phyloP scores from a whole-genome alignment of 2,797 vertebrate species.

The Thaleichthys pacificus region DNA sequence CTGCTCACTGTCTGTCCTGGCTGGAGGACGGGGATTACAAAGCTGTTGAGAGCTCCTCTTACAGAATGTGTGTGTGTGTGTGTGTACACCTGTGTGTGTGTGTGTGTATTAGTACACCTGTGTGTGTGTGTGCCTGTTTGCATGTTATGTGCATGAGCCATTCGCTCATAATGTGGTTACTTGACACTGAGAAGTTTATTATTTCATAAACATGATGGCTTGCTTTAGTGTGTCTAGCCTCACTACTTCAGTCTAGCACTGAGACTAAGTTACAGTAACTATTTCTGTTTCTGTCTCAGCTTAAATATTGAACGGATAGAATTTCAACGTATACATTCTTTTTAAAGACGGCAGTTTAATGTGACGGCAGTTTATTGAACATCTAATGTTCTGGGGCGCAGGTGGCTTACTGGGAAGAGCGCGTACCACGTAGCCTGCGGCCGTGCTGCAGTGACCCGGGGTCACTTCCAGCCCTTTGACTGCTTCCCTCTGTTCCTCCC shows the following conservation, averaged over 20 bases:
- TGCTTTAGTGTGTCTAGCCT: constrained; percentile 35
- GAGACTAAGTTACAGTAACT: background rate
- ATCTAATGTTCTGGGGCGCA: no score
- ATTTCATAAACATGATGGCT: constrained; percentile 46
- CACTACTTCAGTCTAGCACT: background rate
- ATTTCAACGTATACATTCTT: no score
- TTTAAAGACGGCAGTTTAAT: no score
- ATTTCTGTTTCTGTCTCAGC: no score
- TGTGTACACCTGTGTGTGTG: constrained; percentile 31
- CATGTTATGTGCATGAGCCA: background rate
- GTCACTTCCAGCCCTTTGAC: no score
- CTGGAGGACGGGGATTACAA: constrained; percentile 38
- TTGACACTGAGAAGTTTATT: constrained; percentile 24
- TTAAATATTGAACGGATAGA: no score
- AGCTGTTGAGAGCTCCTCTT: constrained; percentile 56
- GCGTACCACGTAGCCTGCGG: no score
- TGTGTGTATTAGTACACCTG: constrained; percentile 27
- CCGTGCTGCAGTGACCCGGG: no score
- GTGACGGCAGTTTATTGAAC: no score
- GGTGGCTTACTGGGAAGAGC: no score
- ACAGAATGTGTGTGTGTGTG: constrained; percentile 40
- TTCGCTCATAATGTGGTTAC: constrained; percentile 24
- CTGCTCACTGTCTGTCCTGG: constrained; percentile 29
- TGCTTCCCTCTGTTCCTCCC: no score
- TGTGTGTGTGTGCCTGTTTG: constrained; percentile 10